Evolutionary conservation across 2,113 vertebrate species (phyloP), one percentile per base, ranked within the genome.

Genomic region (Gobiocypris rarus): DNA sequence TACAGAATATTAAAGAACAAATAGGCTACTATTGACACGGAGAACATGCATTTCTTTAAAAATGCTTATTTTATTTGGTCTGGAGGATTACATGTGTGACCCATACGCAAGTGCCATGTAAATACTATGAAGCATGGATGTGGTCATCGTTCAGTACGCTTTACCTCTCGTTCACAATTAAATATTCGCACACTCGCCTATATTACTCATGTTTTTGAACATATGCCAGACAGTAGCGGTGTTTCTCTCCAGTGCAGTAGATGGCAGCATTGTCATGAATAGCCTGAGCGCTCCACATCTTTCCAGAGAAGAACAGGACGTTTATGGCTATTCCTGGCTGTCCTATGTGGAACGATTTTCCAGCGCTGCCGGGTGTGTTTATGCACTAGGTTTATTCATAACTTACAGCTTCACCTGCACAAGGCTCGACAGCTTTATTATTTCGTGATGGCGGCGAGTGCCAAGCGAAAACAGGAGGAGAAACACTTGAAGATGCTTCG

Each of bases 401-500:
- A 19, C 61, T 26, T 5, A 41, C 28, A 71, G 28, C 31, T 59
- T 34, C 45, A 26, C 28, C 61, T 38, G 28, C 31, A n/a, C 15
- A 6, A 13, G 13, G 26, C 31, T 5, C 61, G 6, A 52, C 22
- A 15, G n/a, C 63, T 45, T 56, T 48, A 41, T 69, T 41, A 45
- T 59, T 58, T 90, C 88, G 91, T 93, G 93, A 98, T 98, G 97
- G 97, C 97, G 91, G 96, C 96, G 89, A 97, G 96, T 92, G 96
- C 96, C 84, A 98, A 98, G 88, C 94, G 97, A 93, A 98, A 97
- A 95, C 97, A 98, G 89, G 97, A 98, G 95, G 97, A 99, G 94
- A 98, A 98, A 93, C 97, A 98, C 95, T 95, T 98, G 94, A 98
- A 98, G 94, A 95, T 98, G 95, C 95, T 99, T 90, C 93, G 97